Conservation (phyloP, 1,140 invertebrate species). For the Hylaeus volcanicus region DNA sequence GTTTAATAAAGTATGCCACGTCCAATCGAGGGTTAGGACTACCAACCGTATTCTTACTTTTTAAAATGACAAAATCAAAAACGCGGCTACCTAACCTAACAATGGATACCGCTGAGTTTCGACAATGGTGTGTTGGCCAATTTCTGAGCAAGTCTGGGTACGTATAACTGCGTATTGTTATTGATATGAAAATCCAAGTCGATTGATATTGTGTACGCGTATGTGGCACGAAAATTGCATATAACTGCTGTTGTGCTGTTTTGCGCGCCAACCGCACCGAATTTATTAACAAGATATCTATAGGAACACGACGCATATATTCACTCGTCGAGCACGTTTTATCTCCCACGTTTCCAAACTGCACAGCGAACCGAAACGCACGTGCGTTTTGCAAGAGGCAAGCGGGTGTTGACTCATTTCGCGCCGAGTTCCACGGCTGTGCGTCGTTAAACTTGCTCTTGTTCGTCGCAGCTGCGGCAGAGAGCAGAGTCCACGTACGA, state of each 20-base stretch:
- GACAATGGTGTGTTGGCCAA: not conserved
- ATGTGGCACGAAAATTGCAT: slow-evolving; percentile 21
- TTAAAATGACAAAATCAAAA: no score
- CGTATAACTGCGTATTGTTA: not conserved
- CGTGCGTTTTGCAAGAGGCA: slow-evolving; percentile 50
- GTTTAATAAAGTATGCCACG: no score
- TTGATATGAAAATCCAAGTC: slow-evolving; percentile 15
- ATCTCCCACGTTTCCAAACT: slow-evolving; percentile 36
- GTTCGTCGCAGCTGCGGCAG: slow-evolving; percentile 49
- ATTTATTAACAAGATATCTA: slow-evolving; percentile 24
- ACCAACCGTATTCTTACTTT: no score
- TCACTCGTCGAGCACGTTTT: slow-evolving; percentile 15
- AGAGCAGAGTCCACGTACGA: slow-evolving; percentile 58
- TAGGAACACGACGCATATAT: not conserved
- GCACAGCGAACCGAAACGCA: slow-evolving; percentile 50
- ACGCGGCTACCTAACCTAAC: not conserved
- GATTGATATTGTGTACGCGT: slow-evolving; percentile 15
- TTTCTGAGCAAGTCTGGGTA: not conserved
- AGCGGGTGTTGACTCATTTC: slow-evolving; percentile 58
- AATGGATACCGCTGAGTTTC: not conserved
- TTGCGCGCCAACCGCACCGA: not conserved
- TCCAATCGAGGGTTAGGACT: not conserved
- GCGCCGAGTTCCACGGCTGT: slow-evolving; percentile 39
- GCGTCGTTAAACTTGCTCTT: slow-evolving; percentile 23
- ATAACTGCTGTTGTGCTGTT: not conserved